Evolutionary conservation across 2,113 vertebrate species (phyloP), one percentile per base, ranked within the genome.

Genomic region (Lophura nycthemera): DNA sequence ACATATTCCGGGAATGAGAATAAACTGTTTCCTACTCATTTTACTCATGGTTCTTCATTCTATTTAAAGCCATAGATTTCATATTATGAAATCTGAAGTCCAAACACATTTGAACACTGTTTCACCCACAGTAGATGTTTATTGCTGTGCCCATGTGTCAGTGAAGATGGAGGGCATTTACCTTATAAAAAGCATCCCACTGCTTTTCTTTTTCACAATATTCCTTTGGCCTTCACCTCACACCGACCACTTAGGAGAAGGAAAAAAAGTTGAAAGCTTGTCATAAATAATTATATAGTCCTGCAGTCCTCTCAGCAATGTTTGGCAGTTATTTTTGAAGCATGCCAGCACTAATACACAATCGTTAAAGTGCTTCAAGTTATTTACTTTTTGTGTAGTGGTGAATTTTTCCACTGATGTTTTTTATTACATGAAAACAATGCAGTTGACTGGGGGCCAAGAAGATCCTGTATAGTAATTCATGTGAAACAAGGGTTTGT

Each of bases 271-370:
- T 94, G 74, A 89, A 95, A 96, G 80, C 36, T 74, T 95, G 89
- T 91, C 90, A 94, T 89, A 94, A 87, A 64, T 97, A 96, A 97
- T 97, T 96, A 95, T 61, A 91, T 65, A 89, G 60, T 69, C 16
- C 54, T 87, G 10, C 40, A 87, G 61, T 84, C 60, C 74, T 96
- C 69, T 81, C 54, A 86, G 80, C 52, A 89, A 86, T 91, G 36
- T 71, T 96, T 86, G 66, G 84, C 86, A 95, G 77, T 84, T 96
- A 88, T 96, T 97, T 97, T 92, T 94, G 88, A 96, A 97, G 69
- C 72, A 95, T 61, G 59, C 78, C 81, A 94, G 48, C 29, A 30
- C 42, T 94, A 86, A 96, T 70, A 92, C 21, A 75, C 36, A 86
- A 79, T 88, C 9, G 19, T 91, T 92, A 54, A 90, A 95, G 52